phyloP scores from a whole-genome alignment of 2,888 invertebrate species.

The Cybosia mesomella region DNA sequence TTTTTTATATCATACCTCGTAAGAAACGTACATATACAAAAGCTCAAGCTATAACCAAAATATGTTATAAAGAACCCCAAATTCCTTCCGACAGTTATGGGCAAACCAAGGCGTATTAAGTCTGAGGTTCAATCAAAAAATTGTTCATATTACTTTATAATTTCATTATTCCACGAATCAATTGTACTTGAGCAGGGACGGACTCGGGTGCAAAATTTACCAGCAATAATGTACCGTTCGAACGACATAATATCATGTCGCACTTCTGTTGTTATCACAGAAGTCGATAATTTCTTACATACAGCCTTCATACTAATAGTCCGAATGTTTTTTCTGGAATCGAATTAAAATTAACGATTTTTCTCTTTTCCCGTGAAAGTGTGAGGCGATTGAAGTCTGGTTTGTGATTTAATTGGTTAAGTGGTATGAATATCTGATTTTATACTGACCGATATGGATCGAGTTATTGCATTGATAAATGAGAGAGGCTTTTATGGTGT shows the following conservation, averaged over 20 bases:
- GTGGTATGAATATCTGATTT: constrained; percentile 56
- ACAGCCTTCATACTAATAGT: constrained; percentile 68
- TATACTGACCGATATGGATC: constrained; percentile 51
- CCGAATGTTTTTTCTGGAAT: constrained; percentile 38
- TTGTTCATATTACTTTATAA: constrained; percentile 63
- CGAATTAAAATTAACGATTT: constrained; percentile 51
- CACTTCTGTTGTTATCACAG: constrained; percentile 44
- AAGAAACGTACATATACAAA: too few relatives aligned
- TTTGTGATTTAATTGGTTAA: constrained; percentile 63
- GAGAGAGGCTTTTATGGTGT: constrained; percentile 17
- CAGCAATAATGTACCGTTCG: constrained; percentile 69
- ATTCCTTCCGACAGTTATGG: background rate
- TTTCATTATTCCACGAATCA: constrained; percentile 77
- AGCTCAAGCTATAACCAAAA: background rate
- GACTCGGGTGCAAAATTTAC: constrained; percentile 63
- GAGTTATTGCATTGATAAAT: constrained; percentile 51
- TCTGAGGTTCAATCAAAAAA: constrained; percentile 62
- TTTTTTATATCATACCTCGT: too few relatives aligned
- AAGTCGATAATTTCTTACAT: constrained; percentile 63
- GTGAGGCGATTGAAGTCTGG: constrained; percentile 49
- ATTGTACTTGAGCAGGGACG: constrained; percentile 63
- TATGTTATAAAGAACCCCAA: constrained; percentile 2
- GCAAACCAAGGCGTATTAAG: constrained; percentile 34
- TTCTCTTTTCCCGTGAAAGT: constrained; percentile 52
- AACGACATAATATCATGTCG: constrained; percentile 65